Percentiles rank a stretch among this genome's conserved stretches.
These are phyloP conservation scores for Perodicticus potto DNA, from an alignment of 2,797 vertebrate genomes.

Conservation along the genomic window DNA sequence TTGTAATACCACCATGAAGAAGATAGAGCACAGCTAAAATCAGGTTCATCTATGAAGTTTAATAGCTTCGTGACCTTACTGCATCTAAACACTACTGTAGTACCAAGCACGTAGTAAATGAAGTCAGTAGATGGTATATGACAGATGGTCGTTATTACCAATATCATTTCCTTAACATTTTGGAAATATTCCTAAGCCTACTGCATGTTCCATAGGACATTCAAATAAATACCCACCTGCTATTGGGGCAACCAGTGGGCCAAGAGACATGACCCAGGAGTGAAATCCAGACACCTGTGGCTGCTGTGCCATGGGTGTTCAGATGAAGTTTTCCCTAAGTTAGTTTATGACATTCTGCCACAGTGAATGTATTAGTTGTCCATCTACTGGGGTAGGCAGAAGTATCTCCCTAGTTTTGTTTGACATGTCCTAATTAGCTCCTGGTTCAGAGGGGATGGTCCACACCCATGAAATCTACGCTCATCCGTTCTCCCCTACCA, in stretches of 20 bases:
- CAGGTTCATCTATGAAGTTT: no score
- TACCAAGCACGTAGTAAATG: no score
- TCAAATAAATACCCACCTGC: background rate
- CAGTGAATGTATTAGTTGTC: background rate
- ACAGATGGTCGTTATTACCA: no score
- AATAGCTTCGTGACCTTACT: background rate
- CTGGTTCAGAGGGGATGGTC: background rate
- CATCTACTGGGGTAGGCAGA: background rate
- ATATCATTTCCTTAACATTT: background rate
- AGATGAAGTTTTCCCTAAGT: background rate
- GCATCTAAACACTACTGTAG: background rate
- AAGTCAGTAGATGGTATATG: background rate
- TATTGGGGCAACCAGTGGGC: fast-evolving
- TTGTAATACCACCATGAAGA: fast-evolving
- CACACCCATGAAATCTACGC: background rate
- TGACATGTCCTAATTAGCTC: background rate
- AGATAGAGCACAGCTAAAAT: background rate
- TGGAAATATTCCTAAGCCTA: background rate
- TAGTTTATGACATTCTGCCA: background rate
- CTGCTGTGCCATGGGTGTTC: fast-evolving
- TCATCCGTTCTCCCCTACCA: background rate
- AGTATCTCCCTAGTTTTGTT: background rate
- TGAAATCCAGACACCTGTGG: background rate
- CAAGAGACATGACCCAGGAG: background rate
- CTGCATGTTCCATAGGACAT: background rate